Conservation (phyloP, 92 coral and sea anemone genomes). For the Paragorgia papillata region DNA sequence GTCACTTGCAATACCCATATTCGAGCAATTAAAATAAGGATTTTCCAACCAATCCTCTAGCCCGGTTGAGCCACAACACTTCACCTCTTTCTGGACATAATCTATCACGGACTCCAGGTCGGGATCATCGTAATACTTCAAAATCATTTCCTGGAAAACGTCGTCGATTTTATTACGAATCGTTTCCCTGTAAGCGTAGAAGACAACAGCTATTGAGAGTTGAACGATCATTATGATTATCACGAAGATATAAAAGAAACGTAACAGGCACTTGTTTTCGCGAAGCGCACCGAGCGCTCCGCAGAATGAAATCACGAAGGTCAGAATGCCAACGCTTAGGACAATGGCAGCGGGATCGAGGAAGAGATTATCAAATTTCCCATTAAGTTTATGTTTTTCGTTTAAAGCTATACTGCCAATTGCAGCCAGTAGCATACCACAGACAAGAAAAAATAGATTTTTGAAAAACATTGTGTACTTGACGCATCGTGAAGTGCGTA, state of each 20-base stretch:
- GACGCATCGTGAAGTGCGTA: conserved; percentile 50
- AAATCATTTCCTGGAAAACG: conserved; percentile 71
- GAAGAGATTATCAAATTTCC: conserved; percentile 73
- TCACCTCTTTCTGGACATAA: conserved; percentile 70
- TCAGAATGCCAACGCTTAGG: conserved; percentile 67
- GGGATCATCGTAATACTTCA: conserved; percentile 83
- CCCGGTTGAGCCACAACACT: conserved; percentile 81
- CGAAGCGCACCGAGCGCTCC: conserved; percentile 95
- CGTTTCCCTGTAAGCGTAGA: conserved; percentile 74
- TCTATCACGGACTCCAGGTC: conserved; percentile 85
- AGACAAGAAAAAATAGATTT: conserved; percentile 81
- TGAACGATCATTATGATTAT: conserved; percentile 78
- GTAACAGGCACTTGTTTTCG: conserved; percentile 81
- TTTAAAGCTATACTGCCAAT: conserved; percentile 78
- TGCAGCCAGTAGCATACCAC: conserved; percentile 77
- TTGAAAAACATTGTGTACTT: conserved; percentile 89
- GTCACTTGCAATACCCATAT: conserved; percentile 42
- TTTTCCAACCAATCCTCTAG: conserved; percentile 86
- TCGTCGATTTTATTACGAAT: conserved; percentile 71
- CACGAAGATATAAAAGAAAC: conserved; percentile 70
- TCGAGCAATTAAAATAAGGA: conserved; percentile 83
- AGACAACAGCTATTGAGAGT: conserved; percentile 71
- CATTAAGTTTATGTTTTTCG: conserved; percentile 82
- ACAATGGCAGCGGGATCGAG: conserved; percentile 89
- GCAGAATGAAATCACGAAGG: conserved; percentile 79